Base-by-base conservation (phyloP, 2,888 invertebrate species). In the Calameuta pallipes region DNA sequence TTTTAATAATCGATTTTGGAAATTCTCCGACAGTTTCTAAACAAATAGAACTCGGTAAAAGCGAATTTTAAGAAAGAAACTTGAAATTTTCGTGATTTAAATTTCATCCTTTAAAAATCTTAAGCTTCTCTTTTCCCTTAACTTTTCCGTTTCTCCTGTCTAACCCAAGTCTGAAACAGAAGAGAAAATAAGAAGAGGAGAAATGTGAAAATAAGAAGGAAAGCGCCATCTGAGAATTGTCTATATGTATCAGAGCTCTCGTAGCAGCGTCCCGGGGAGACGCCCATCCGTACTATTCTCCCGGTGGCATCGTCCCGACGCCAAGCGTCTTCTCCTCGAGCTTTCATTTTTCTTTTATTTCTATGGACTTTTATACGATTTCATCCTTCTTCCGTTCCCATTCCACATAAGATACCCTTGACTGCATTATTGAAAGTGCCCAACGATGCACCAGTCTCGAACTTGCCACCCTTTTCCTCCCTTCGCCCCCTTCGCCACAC, bases 361-460 rank as follows among this genome's bases (percentile, higher is more conserved):
- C 33, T 36, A 41, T 37, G 56, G 56, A 56, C 74, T 41, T 74
- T 74, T 74, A 34, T 41, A 33, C 73, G 33, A 73, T 76, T 76
- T 6, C 71, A 76, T 73, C 68, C 68, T 23, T 41, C 33, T n/a
- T 75, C 33, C 41, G 13, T 4, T 15, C 34, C 68, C 56, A 56
- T 56, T 56, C 9, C 56, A 56, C 56, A 56, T 56, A 56, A 56
- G 56, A 56, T 23, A 56, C 56, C 56, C 56, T 56, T 56, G 56
- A 56, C 56, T 56, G 56, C 56, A 56, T 56, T 56, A 56, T 56
- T 56, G 56, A 56, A 56, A 56, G 56, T 56, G 56, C 56, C 23
- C 56, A 56, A 56, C 56, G 56, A 23, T 56, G 56, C 56, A 23
- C 56, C 6, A 9, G 56, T 9, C 56, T 15, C 23, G 23, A 23